Evolutionary conservation across 2,113 vertebrate genomes (phyloP), one percentile per base, ranked within the genome.

Genomic region (Anguilla rostrata): DNA sequence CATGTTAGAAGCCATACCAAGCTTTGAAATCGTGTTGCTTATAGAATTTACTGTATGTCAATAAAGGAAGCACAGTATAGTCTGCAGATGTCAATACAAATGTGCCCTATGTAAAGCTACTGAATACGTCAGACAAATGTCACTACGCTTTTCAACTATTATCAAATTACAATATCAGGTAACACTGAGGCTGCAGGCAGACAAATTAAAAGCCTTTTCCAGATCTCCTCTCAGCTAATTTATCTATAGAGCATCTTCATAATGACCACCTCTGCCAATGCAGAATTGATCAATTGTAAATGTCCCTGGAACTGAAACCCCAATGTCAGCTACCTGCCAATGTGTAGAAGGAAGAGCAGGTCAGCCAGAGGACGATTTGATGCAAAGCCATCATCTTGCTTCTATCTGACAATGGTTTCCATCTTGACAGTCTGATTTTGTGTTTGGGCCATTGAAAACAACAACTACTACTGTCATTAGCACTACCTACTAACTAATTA

Each of bases 231-330:
- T 82, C 86, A 83, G 86, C 83, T 91, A 89, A 90, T 91, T 89
- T 89, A 87, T 49, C 53, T 39, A 86, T 22, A 71, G 63, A n/a
- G n/a, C 81, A 91, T 87, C 89, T 89, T 82, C 87, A 91, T 88
- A 90, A 89, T 83, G 88, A 89, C 86, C 49, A 39, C 84, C 88
- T 90, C 87, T 86, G 86, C 90, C 12, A 53, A 16, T 87, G 66
- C 34, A 53, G 63, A 46, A 41, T 82, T 84, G 90, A 93, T 94
- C 88, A 12, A 93, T 93, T 86, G 85, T 81, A 60, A 57, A 49
- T 41, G 90, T 89, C 91, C 93, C 92, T 92, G 91, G 86, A 90
- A 87, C 49, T 12, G 78, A 89, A 88, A 86, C 71, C 86, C 87
- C 91, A 94, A 92, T 90, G 90, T 92, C 86, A 89, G 87, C 39